Evolutionary conservation across 2,888 invertebrate species (phyloP), one percentile per base, ranked within the genome.

Genomic region (Mycalesis mineus): DNA sequence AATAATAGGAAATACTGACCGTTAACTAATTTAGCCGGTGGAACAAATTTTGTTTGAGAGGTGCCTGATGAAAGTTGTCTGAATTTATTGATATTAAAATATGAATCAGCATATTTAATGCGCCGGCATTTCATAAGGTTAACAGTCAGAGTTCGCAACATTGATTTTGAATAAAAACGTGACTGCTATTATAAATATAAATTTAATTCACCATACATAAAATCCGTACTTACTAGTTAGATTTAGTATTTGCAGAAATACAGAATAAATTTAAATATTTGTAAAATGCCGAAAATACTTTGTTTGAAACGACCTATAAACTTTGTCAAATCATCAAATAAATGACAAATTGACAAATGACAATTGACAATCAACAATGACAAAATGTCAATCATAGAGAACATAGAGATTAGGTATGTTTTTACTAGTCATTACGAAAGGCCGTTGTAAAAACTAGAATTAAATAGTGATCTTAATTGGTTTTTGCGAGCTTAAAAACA

Each of bases 61-160:
- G 64, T 66, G 65, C 72, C 71, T 62, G 75, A 69, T 62, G 75
- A 75, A 66, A 73, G 73, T 66, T 72, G 71, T 69, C 68, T 69
- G 66, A 72, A 74, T 82, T 80, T 84, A 75, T 66, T 72, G 74
- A 73, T 73, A 77, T 67, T 72, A 75, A 73, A 72, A 77, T 77
- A 74, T 87, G 88, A 88, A 77, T 88, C 87, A 84, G 88, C 86
- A 79, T 61, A 75, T 74, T 64, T 72, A 64, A 66, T 64, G 63
- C 77, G 80, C 85, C 88, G 88, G 88, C 82, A 78, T 82, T 85
- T 87, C 75, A 72, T 67, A 78, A 85, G 75, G 77, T 82, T 87
- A 82, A 70, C 74, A 82, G 80, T 75, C 74, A 88, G 77, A 66
- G 76, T 75, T 65, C 87, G 85, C 70, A 88, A 80, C 89, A 89